Evolutionary conservation across 1,140 invertebrate species (phyloP).

Genomic region (Ganaspis sp.): DNA sequence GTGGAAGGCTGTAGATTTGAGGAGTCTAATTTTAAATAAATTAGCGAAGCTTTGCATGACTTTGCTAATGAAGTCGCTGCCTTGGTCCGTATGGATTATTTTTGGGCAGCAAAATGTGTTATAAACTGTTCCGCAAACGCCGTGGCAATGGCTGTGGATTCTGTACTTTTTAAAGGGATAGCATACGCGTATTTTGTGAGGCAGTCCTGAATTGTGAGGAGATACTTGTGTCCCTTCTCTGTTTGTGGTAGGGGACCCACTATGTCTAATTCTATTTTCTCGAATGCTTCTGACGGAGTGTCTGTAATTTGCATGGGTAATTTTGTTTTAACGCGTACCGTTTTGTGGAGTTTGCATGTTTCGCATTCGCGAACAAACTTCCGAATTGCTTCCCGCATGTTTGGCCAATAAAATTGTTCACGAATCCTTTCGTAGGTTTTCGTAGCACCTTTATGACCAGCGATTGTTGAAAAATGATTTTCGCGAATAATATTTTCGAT

Average conservation of each 20-base stretch:
- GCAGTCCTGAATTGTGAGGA: constrained; percentile 61
- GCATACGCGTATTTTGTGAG: constrained; percentile 56
- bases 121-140: neutral
- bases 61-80: neutral
- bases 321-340: constrained; percentile 40
- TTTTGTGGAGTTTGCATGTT: constrained; percentile 50
- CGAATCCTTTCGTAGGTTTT: constrained; percentile 44
- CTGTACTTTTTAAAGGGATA: neutral
- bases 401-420: constrained; percentile 42
- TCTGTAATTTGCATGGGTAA: constrained; percentile 50
- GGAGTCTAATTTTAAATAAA: constrained; percentile 10
- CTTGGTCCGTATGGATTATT: constrained; percentile 5
- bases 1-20: neutral
- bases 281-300: constrained; percentile 42
- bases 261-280: constrained; percentile 55
- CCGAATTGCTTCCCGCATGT: constrained; percentile 42
- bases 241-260: constrained; percentile 57
- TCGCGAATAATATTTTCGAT: constrained; percentile 9
- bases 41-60: neutral
- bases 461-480: constrained; percentile 34
- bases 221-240: constrained; percentile 55
- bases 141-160: neutral
- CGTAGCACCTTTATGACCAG: constrained; percentile 43
- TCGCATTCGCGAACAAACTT: constrained; percentile 36
- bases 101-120: neutral